Conservation (phyloP, 2,888 invertebrate genomes). For the Actias luna region DNA sequence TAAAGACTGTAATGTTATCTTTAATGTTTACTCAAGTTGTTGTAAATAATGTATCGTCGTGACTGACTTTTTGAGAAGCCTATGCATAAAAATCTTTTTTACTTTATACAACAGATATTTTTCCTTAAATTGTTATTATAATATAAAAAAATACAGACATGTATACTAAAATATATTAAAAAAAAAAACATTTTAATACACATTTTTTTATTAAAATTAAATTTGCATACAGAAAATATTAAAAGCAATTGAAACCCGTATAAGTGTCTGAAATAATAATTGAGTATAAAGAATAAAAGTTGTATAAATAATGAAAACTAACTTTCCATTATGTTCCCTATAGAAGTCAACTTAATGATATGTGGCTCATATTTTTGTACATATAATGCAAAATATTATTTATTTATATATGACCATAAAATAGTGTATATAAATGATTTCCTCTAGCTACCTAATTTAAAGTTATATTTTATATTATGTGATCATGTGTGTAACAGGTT, state of each 20-base stretch:
- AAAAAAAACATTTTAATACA: background rate
- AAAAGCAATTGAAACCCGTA: background rate
- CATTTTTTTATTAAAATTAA: background rate
- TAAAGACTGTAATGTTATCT: constrained; percentile 24
- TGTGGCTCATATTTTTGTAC: background rate
- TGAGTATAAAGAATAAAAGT: background rate
- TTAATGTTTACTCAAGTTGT: constrained; percentile 5
- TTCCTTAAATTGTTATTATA: background rate
- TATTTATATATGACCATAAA: background rate
- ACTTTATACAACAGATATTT: too few relatives aligned
- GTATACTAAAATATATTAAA: background rate
- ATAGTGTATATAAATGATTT: background rate
- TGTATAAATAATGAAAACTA: background rate
- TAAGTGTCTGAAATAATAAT: background rate
- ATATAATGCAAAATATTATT: background rate
- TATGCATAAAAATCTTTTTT: background rate
- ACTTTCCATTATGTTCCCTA: background rate
- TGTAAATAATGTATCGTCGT: background rate
- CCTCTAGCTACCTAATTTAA: background rate
- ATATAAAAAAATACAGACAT: background rate
- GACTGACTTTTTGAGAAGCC: background rate
- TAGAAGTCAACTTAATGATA: background rate
- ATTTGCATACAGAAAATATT: background rate
- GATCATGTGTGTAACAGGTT: background rate
- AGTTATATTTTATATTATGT: background rate